A percentile compares a stretch with the other conserved stretches of the same genome.
phyloP scores from a whole-genome alignment of 2,797 vertebrate species.

The Acomys russatus region DNA sequence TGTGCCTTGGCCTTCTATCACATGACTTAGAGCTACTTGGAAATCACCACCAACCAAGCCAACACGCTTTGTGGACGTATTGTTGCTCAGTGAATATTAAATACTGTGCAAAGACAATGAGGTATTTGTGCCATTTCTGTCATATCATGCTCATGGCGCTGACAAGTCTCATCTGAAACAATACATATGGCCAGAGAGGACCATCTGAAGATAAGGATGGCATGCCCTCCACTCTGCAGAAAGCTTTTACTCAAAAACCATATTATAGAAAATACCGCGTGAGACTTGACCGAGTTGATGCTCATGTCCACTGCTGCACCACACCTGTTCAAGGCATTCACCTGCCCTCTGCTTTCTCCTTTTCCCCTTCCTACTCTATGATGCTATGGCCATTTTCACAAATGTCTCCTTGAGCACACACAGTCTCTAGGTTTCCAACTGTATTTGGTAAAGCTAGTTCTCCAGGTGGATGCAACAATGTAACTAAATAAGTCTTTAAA shows the following conservation, averaged over 20 bases:
- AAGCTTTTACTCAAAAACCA: not conserved
- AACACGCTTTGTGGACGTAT: not conserved
- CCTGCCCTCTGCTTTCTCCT: not conserved
- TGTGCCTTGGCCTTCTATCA: no score
- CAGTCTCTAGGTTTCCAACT: not conserved
- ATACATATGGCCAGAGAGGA: not conserved
- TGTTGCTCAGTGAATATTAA: not conserved
- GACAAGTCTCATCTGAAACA: constrained; percentile 51
- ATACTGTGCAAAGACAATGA: not conserved
- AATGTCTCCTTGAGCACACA: not conserved
- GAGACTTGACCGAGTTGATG: not conserved
- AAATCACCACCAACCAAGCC: not conserved
- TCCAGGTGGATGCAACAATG: not conserved
- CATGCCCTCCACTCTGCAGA: not conserved
- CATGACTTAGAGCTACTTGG: not conserved
- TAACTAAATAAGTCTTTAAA: not conserved
- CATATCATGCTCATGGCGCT: not conserved
- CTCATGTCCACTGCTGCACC: not conserved
- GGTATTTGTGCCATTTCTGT: not conserved
- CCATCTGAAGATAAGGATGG: not conserved
- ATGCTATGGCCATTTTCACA: not conserved
- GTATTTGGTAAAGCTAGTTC: not conserved
- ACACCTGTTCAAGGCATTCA: not conserved
- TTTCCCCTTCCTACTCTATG: not conserved
- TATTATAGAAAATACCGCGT: not conserved